phyloP scores from a whole-genome alignment of 92 coral and sea anemone species.

The Porites cylindrica region DNA sequence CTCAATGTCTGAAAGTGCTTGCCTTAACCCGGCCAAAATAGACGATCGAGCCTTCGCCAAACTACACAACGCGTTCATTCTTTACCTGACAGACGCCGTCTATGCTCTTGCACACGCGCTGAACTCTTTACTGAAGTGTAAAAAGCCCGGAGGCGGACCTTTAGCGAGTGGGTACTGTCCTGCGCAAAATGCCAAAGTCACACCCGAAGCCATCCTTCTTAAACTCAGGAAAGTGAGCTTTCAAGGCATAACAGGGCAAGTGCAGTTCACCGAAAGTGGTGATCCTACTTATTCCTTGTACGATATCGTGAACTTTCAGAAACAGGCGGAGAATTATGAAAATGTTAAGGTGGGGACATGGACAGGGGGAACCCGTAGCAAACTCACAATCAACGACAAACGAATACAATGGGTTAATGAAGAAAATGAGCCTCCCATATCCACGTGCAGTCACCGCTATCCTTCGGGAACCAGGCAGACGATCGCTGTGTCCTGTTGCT shows the following conservation, averaged over 20 bases:
- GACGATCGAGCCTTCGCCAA: constrained; percentile 43
- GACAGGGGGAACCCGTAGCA: constrained; percentile 37
- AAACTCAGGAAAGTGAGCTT: constrained; percentile 70
- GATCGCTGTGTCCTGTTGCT: constrained; percentile 71
- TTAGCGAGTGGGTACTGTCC: constrained; percentile 42
- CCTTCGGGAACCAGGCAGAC: constrained; percentile 75
- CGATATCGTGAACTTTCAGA: constrained; percentile 77
- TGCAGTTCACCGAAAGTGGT: constrained; percentile 64
- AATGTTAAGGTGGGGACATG: constrained; percentile 78
- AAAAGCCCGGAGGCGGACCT: constrained; percentile 13
- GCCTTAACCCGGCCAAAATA: constrained; percentile 30
- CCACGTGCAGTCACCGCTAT: constrained; percentile 72
- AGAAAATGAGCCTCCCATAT: constrained; percentile 57
- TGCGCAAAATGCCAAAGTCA: constrained; percentile 9
- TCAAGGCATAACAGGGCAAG: constrained; percentile 70
- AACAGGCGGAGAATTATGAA: constrained; percentile 7
- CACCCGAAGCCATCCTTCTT: constrained; percentile 48
- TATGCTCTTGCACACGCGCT: constrained; percentile 79
- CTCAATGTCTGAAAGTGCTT: background rate
- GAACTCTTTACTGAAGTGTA: constrained; percentile 47
- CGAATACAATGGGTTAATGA: constrained; percentile 56
- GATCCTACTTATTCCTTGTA: constrained; percentile 67
- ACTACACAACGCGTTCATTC: constrained; percentile 71
- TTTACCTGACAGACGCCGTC: constrained; percentile 79
- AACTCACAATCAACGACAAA: constrained; percentile 43